Evolutionary conservation across 2,797 vertebrate species (phyloP).

Genomic region (Arrhamphus sclerolepis): DNA sequence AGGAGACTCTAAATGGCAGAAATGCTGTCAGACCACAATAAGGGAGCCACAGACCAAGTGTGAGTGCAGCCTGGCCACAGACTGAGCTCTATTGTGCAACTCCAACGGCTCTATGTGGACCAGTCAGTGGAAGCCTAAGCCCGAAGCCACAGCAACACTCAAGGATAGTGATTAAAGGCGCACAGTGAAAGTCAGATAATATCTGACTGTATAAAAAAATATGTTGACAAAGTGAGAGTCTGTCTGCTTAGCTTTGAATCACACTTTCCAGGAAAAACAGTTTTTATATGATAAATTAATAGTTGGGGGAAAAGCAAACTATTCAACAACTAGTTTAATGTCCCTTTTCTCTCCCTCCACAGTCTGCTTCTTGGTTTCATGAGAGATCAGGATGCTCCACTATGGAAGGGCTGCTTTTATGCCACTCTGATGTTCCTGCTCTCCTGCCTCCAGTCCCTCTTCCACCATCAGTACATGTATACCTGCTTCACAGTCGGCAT

Average conservation of each 20-base stretch:
- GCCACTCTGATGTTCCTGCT: conserved; percentile 87
- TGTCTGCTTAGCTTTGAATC: conserved; percentile 26
- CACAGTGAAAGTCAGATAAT: conserved; percentile 46
- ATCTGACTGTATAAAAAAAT: conserved; percentile 17
- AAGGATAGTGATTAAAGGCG: conserved; percentile 41
- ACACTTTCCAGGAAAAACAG: conserved; percentile 30
- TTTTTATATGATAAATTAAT: not conserved
- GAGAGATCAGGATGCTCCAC: conserved; percentile 78
- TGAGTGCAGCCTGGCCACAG: conserved; percentile 72
- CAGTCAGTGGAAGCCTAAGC: conserved; percentile 16
- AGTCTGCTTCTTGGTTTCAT: conserved; percentile 92
- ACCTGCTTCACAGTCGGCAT: conserved; percentile 89
- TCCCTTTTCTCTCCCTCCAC: conserved; percentile 7
- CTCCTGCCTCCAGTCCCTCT: conserved; percentile 91
- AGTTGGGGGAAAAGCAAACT: not conserved
- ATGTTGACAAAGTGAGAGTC: conserved; percentile 35
- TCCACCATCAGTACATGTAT: conserved; percentile 93
- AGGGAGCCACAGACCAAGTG: conserved; percentile 74
- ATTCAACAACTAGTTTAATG: not conserved
- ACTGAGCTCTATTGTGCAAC: conserved; percentile 68
- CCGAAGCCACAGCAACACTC: conserved; percentile 55
- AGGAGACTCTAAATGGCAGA: conserved; percentile 74
- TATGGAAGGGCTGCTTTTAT: conserved; percentile 92
- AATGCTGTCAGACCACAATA: conserved; percentile 76
- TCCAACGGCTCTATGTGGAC: conserved; percentile 44